These are phyloP conservation scores for Athalia rosae DNA, from an alignment of 2,888 invertebrate species.

Conservation along the genomic window DNA sequence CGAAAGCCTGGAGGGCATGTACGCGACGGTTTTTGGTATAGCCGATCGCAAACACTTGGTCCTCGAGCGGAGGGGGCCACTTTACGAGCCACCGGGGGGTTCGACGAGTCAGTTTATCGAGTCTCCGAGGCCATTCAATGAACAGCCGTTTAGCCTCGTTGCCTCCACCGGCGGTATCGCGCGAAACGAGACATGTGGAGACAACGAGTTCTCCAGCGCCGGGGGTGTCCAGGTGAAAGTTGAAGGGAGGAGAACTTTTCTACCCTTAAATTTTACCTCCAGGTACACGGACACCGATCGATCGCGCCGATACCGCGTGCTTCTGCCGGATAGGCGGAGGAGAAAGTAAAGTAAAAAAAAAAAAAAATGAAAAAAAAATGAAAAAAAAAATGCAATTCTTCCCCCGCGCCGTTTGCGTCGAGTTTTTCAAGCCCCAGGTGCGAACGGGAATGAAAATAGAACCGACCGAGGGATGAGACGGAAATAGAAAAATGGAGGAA, in stretches of 20 bases:
- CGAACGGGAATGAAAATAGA: no score
- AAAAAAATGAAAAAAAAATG: neutral
- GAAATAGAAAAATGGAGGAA: no score
- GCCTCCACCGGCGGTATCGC: constrained; percentile 58
- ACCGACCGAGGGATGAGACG: no score
- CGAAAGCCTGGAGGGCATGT: constrained; percentile 29
- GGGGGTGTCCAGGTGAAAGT: constrained; percentile 2
- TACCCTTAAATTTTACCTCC: neutral
- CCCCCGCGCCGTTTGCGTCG: no score
- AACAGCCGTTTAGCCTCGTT: constrained; percentile 58
- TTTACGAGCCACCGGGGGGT: constrained; percentile 62
- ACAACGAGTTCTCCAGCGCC: constrained; percentile 18
- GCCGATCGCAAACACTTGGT: constrained; percentile 40
- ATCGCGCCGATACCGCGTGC: neutral
- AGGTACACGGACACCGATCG: neutral
- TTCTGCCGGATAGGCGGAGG: constrained; percentile 2
- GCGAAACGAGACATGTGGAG: constrained; percentile 38
- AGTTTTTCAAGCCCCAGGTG: no score
- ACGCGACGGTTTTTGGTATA: constrained; percentile 40
- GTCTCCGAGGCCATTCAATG: constrained; percentile 61
- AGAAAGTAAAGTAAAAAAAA: neutral
- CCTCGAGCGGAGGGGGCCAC: constrained; percentile 41
- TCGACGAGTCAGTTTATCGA: constrained; percentile 65
- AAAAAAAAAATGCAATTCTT: neutral
- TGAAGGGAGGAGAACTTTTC: no score